Evolutionary conservation across 2,888 invertebrate genomes (phyloP), one percentile per base, ranked within the genome.

Genomic region (Plebejus anna): DNA sequence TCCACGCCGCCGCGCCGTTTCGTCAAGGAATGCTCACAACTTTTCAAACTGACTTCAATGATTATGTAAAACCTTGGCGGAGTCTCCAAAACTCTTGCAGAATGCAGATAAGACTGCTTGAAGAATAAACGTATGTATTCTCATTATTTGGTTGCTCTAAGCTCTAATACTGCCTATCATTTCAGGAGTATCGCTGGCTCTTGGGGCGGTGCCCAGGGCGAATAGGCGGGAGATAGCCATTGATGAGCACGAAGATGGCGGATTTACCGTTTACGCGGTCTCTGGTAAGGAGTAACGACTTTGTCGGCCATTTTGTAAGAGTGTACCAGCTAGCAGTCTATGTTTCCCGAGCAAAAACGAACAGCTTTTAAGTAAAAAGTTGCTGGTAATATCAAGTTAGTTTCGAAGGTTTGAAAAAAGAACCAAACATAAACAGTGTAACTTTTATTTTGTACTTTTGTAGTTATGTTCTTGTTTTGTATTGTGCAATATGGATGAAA

Each of bases 181-280:
- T 78, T 0, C 81, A 92, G 92, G 90, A 79, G 79, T 88, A 59
- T 78, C 89, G 2, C 82, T 85, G 76, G 91, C 84, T 79, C 81
- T 90, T 28, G 86, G 87, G 78, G 90, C 89, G 0, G 88, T 85
- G 59, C 89, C 89, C 3, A 83, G 85, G 70, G 75, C 81, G 3
- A 82, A 82, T 0, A 73, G 75, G 0, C 82, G 87, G 3, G 84
- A 85, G 77, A 80, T 91, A 66, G 77, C 81, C 42, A 76, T 89
- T n/a, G 88, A 88, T 4, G 84, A 85, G 4, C 83, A 85, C n/a
- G 82, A 81, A 0, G 85, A 87, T 28, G 88, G 85, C 2, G 89
- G 89, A 0, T 85, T 84, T 75, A 77, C 82, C 2, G 75, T 92
- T 16, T 81, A 82, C 5, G 81, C 80, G 2, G 77, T 82, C 13